Evolutionary conservation across 2,113 vertebrate species (phyloP), one percentile per base, ranked within the genome.

Genomic region (mouse (Mus musculus)): DNA sequence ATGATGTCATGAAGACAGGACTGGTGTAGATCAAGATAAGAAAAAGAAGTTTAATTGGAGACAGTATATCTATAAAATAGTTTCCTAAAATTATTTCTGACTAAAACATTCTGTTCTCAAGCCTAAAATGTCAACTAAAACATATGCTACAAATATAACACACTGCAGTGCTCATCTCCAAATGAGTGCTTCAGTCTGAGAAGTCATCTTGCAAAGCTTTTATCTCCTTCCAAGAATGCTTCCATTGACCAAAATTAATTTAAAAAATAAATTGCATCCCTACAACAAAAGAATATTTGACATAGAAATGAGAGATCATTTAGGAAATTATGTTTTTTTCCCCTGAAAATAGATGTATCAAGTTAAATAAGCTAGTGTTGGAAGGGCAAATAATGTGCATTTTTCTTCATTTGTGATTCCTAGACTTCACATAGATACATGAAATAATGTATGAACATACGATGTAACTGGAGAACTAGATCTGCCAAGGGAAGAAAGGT

Each of bases 61-160:
- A 85, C 14, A 80, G 22, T 65, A 39, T 9, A 73, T 73, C 71
- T 73, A 67, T 30, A 30, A 67, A 67, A 12, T 30, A 67, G 28
- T 30, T 30, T 67, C 28, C 28, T 30, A 30, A 67, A 67, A 67
- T 30, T 1, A 30, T 67, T 67, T 30, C 65, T 67, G 65, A 67
- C 12, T 67, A 67, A 67, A 67, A 67, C 28, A 67, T 67, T 67
- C 65, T 30, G 28, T 11, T 67, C 7, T 7, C 39, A 93, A 72
- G 13, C 59, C 33, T 87, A 96, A 93, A 78, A 19, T 80, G 7
- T 84, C 80, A 82, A 33, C 80, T 84, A 89, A 90, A 86, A 88
- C 78, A 71, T 12, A 36, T 7, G 39, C 26, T 46, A 67, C 82
- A 88, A 78, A 49, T 88, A 75, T 88, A 59, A 49, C 14, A 63